These are phyloP conservation scores for Scyliorhinus canicula DNA, from an alignment of 2,797 vertebrate species.

Conservation along the genomic window DNA sequence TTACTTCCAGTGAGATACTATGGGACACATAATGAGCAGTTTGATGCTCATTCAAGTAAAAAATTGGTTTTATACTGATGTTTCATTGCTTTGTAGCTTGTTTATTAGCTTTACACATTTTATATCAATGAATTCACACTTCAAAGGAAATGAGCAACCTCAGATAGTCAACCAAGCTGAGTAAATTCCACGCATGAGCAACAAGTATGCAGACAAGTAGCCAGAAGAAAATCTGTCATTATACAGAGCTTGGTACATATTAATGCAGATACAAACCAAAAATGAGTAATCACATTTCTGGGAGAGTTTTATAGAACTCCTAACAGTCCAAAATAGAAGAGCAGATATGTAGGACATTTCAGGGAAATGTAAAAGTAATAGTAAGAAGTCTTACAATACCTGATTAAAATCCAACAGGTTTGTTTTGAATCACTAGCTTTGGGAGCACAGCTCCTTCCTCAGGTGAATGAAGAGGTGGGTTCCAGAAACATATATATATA, in stretches of 20 bases:
- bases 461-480: no score
- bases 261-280: background rate
- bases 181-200: slow-evolving; percentile 17
- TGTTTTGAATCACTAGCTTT: no score
- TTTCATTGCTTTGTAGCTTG: slow-evolving; percentile 34
- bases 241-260: background rate
- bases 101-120: slow-evolving; percentile 34
- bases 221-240: background rate
- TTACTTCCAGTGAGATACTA: slow-evolving; percentile 29
- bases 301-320: no score
- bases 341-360: no score
- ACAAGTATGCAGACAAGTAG: slow-evolving; percentile 2
- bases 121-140: slow-evolving; percentile 35
- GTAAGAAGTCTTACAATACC: no score
- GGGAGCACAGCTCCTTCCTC: no score
- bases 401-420: no score
- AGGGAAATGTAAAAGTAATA: no score
- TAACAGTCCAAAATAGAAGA: no score
- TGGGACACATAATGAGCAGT: slow-evolving; percentile 37
- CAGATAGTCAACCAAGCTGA: slow-evolving; percentile 23
- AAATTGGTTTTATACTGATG: slow-evolving; percentile 35
- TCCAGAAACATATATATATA: no score
- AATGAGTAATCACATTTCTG: no score
- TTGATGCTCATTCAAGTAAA: slow-evolving; percentile 35
- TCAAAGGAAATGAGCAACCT: slow-evolving; percentile 25